Evolutionary conservation across 2,888 invertebrate genomes (phyloP).

Genomic region (Platerodrilus igneus): DNA sequence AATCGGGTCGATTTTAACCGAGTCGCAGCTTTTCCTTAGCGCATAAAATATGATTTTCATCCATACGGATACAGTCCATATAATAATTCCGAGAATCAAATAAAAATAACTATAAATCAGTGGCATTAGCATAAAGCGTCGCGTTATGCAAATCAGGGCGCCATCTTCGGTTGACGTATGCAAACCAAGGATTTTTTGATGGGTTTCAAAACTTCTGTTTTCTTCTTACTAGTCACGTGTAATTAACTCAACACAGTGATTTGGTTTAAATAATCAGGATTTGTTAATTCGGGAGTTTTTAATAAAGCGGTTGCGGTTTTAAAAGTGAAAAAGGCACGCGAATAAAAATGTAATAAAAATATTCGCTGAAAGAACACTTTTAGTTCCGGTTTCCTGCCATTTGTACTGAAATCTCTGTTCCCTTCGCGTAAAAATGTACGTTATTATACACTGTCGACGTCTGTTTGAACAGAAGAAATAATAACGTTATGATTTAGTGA

Average conservation of each 20-base stretch:
- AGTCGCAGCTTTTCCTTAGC: conserved; percentile 38
- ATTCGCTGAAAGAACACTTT: conserved; percentile 44
- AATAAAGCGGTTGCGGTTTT: no score
- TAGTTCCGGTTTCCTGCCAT: conserved; percentile 46
- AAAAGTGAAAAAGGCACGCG: conserved; percentile 32
- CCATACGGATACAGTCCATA: conserved; percentile 53
- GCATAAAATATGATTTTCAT: conserved; percentile 51
- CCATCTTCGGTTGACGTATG: conserved; percentile 42
- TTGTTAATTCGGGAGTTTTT: no score
- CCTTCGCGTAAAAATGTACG: conserved; percentile 38
- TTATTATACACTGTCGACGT: conserved; percentile 39
- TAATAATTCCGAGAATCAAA: conserved; percentile 51
- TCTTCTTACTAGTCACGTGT: conserved; percentile 22
- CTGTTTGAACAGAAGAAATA: conserved; percentile 37
- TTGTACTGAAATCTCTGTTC: conserved; percentile 38
- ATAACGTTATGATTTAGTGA: conserved; percentile 24
- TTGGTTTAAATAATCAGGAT: conserved; percentile 3
- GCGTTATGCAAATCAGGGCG: conserved; percentile 47
- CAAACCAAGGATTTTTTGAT: conserved; percentile 24
- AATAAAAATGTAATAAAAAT: conserved; percentile 43
- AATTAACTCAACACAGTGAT: conserved; percentile 15
- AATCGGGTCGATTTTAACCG: conserved; percentile 40
- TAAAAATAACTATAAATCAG: conserved; percentile 51
- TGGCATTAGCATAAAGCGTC: conserved; percentile 47
- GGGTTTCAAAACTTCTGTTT: conserved; percentile 27